Conservation (phyloP, 2,888 invertebrate species). For the Bombyx huttoni region DNA sequence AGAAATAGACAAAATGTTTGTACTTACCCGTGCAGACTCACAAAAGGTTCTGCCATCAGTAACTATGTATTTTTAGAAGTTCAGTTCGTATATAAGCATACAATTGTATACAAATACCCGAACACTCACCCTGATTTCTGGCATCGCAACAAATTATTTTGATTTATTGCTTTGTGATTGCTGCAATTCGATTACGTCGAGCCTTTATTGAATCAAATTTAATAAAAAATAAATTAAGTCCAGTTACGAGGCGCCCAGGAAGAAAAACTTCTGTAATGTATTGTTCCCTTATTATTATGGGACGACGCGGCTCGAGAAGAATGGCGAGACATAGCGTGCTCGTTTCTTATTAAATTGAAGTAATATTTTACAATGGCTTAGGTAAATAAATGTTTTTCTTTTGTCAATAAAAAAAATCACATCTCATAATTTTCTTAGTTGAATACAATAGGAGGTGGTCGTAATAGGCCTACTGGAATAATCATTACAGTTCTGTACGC, state of each 20-base stretch:
- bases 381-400: neutral
- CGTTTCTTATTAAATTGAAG: neutral
- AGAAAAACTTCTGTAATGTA: constrained; percentile 23
- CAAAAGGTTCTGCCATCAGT: too few species aligned
- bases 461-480: neutral
- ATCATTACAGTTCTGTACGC: too few species aligned
- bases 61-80: too few species aligned
- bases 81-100: neutral
- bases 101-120: constrained; percentile 20
- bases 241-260: constrained; percentile 29
- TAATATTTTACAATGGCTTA: neutral
- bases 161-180: constrained; percentile 70
- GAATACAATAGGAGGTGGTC: neutral
- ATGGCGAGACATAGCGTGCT: neutral
- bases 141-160: constrained; percentile 61
- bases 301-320: neutral
- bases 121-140: constrained; percentile 43
- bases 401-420: neutral
- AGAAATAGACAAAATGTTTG: too few species aligned
- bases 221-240: constrained; percentile 54
- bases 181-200: constrained; percentile 62
- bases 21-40: too few species aligned
- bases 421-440: neutral
- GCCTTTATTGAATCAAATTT: constrained; percentile 55
- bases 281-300: constrained; percentile 13